These are phyloP conservation scores for Magallana angulata DNA, from an alignment of 1,140 invertebrate genomes.

Conservation along the genomic window DNA sequence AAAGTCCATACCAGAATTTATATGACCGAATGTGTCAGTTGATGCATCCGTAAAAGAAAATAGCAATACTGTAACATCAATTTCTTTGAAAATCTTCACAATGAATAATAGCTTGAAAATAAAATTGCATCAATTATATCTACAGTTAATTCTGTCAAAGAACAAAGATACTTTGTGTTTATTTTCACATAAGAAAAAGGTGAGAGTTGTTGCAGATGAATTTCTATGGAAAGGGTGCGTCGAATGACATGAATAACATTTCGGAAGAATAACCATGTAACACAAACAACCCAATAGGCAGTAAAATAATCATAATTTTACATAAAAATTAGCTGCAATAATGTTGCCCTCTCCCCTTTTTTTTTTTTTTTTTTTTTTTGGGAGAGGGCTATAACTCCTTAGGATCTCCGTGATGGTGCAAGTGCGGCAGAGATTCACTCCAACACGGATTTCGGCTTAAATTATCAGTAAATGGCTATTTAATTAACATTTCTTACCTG, in stretches of 20 bases:
- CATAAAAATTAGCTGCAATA: conserved; percentile 16
- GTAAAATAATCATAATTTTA: not conserved
- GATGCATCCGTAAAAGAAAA: not conserved
- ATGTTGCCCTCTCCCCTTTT: not conserved
- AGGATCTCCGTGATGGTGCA: conserved; percentile 6
- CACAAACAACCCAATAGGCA: too few species aligned
- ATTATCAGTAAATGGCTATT: too few species aligned
- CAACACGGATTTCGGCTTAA: not conserved
- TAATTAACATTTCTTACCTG: too few species aligned
- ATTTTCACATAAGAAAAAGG: conserved; percentile 11
- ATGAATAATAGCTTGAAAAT: too few species aligned
- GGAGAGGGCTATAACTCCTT: not conserved
- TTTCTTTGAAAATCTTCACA: too few species aligned
- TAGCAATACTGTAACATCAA: too few species aligned
- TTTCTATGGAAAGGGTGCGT: not conserved
- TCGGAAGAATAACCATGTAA: too few species aligned
- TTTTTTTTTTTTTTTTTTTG: too few species aligned
- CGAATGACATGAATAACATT: too few species aligned
- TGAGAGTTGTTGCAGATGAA: conserved; percentile 10
- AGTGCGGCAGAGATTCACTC: conserved; percentile 7
- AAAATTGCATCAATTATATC: not conserved
- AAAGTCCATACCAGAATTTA: conserved; percentile 11
- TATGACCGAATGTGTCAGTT: conserved; percentile 15
- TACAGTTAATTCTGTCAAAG: conserved; percentile 16
- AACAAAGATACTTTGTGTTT: conserved; percentile 11